A percentile compares a stretch with the other conserved stretches of the same genome.
These are phyloP conservation scores for Zoanthus sansibaricus DNA, from an alignment of 92 coral and sea anemone species.

Conservation along the genomic window DNA sequence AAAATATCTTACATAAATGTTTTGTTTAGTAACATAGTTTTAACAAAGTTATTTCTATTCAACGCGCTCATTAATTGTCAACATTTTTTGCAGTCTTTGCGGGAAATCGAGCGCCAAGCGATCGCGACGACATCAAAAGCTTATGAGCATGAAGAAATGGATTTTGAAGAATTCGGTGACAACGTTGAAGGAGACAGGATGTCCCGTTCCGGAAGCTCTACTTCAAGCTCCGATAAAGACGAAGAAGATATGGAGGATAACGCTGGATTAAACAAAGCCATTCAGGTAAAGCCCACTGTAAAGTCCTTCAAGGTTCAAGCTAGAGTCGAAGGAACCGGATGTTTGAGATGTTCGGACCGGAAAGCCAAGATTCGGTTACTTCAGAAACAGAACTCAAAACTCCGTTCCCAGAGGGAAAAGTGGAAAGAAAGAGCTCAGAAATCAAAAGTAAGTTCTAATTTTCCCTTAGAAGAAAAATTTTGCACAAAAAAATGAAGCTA, in stretches of 20 bases:
- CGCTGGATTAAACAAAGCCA: not conserved
- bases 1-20: not conserved
- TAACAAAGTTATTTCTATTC: not conserved
- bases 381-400: conserved; percentile 46
- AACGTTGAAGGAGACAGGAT: not conserved
- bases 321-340: too few species aligned
- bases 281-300: conserved; percentile 5
- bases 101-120: not conserved
- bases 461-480: not conserved
- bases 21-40: not conserved
- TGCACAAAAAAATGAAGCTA: not conserved
- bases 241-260: not conserved
- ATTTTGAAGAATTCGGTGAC: not conserved
- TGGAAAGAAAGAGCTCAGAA: conserved; percentile 47
- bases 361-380: conserved; percentile 43
- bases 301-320: not conserved
- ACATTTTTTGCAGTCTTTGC: not conserved
- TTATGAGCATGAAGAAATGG: not conserved
- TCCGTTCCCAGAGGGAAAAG: conserved; percentile 49
- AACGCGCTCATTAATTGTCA: conserved; percentile 8
- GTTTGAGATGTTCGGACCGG: not conserved
- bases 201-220: not conserved
- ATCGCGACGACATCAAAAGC: not conserved
- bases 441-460: conserved; percentile 39
- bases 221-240: not conserved